Evolutionary conservation across 2,797 vertebrate species (phyloP).

Genomic region (Sebastes dallii): DNA sequence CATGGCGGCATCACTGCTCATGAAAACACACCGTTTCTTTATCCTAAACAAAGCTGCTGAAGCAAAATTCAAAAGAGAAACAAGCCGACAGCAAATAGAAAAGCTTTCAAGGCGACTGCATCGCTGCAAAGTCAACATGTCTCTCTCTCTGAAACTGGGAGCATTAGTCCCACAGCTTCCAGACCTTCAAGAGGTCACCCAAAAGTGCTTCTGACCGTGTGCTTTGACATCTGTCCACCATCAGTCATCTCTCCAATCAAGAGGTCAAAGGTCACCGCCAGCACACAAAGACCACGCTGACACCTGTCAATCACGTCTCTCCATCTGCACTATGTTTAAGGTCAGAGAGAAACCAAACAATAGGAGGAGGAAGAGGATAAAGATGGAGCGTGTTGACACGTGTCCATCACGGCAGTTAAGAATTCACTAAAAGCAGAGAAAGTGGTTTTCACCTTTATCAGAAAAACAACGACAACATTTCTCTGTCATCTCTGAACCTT

Average conservation of each 20-base stretch:
- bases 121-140: no score
- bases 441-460: not conserved
- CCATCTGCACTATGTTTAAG: not conserved
- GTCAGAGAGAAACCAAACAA: not conserved
- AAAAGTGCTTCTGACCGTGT: conserved; percentile 2
- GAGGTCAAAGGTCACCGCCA: conserved; percentile 47
- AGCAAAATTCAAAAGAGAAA: not conserved
- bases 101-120: not conserved
- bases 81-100: not conserved
- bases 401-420: not conserved
- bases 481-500: not conserved
- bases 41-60: no score
- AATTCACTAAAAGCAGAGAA: conserved; percentile 3
- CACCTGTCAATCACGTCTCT: conserved; percentile 28
- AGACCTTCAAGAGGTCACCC: not conserved
- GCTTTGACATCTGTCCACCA: conserved; percentile 19
- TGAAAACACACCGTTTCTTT: no score
- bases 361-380: not conserved
- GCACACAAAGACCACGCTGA: conserved; percentile 9
- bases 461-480: not conserved
- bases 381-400: conserved; percentile 2
- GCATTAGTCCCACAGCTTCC: no score
- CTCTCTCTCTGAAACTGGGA: not conserved
- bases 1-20: not conserved
- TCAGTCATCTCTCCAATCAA: not conserved